Conservation (phyloP, 2,888 invertebrate species). For the Platycheirus rosarum region DNA sequence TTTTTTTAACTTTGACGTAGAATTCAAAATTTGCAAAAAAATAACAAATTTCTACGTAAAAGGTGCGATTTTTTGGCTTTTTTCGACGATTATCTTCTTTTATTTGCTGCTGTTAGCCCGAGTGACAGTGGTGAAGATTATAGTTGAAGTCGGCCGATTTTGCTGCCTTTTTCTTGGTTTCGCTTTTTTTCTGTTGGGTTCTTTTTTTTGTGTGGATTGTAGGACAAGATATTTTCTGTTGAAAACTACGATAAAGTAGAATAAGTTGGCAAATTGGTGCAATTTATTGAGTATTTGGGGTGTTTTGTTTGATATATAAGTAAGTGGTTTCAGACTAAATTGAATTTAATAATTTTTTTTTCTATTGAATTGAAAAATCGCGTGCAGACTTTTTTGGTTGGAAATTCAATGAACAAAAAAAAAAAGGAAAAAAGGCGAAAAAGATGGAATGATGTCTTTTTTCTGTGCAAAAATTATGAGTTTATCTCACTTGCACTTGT, state of each 20-base stretch:
- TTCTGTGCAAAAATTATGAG: slow-evolving; percentile 25
- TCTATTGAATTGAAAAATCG: slow-evolving; percentile 70
- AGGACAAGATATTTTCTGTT: slow-evolving; percentile 47
- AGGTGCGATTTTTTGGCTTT: slow-evolving; percentile 52
- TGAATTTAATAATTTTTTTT: slow-evolving; percentile 66
- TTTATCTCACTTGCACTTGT: slow-evolving; percentile 56
- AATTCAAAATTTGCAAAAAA: slow-evolving; percentile 11
- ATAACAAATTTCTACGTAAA: slow-evolving; percentile 47
- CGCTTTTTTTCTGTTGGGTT: slow-evolving; percentile 6
- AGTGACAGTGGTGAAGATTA: slow-evolving; percentile 34
- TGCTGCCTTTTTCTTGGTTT: slow-evolving; percentile 38
- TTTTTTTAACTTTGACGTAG: slow-evolving; percentile 24
- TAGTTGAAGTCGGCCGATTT: slow-evolving; percentile 51
- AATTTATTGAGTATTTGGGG: slow-evolving; percentile 62
- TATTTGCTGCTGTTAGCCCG: slow-evolving; percentile 39
- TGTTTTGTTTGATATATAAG: slow-evolving; percentile 30
- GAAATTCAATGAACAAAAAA: slow-evolving; percentile 74
- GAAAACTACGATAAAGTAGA: slow-evolving; percentile 42
- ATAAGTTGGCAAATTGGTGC: slow-evolving; percentile 24
- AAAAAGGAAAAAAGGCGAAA: slow-evolving; percentile 37
- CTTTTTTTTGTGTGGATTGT: slow-evolving; percentile 31
- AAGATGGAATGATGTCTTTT: slow-evolving; percentile 58
- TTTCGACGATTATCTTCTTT: slow-evolving; percentile 10
- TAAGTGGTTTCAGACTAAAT: slow-evolving; percentile 49
- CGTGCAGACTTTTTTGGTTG: slow-evolving; percentile 74